Base-by-base conservation (phyloP, 1,140 invertebrate species). In the Halesus radiatus region DNA sequence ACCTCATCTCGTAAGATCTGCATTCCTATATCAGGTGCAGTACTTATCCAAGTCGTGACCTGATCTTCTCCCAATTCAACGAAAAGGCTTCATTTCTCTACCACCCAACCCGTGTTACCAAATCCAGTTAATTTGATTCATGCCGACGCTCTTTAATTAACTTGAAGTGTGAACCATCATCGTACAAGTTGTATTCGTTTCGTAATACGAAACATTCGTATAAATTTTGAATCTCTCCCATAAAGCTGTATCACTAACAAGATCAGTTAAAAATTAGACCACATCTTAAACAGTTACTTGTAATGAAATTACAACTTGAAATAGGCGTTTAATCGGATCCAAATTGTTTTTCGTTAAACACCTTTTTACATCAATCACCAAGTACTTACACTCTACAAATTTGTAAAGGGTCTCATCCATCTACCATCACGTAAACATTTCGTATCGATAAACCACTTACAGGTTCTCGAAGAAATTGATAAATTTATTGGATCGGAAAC, bases 131-230 rank as follows among this genome's bases (percentile, higher is more conserved):
- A 70, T 70, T 70, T 70, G 66, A 50, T 68, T 68, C 64, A 29
- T 52, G 45, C 66, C 66, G 32, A 50, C 66, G 16, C 66, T 70
- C 66, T 70, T 70, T 70, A 70, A 70, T 70, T 70, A 70, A 70
- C 37, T 70, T 23, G 18, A 50, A 52, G 66, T 70, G 66, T 70
- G 66, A 70, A 70, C 62, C 66, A 50, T 20, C 18, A 18, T 8
- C 64, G 5, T 68, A 68, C 32, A 32, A 16, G 60, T 68, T 68
- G n/a, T 62, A 20, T 45, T 37, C 32, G 64, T 70, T 50, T 50
- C 32, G 18, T 70, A 70, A 70, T 52, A 50, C n/a, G 32, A 70
- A 68, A 22, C 66, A 70, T 70, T 70, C 45, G 66, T 70, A 37
- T 16, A 68, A 3, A 18, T 52, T 16, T 70, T 6, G 18, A 45